Conservation (phyloP, 2,888 invertebrate genomes). For the Amorpha juglandis region DNA sequence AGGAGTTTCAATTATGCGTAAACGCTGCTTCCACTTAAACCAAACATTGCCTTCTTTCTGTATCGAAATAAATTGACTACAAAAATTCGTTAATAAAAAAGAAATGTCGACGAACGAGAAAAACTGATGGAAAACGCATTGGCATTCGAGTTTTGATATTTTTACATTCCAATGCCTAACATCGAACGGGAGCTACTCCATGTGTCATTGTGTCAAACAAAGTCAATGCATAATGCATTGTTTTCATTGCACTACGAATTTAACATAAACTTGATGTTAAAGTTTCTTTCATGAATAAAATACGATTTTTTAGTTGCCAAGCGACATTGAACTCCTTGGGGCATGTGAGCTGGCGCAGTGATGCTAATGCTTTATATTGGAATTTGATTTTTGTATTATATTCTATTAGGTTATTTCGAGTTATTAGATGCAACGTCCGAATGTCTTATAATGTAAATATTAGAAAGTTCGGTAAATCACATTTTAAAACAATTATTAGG, state of each 20-base stretch:
- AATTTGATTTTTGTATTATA: conserved; percentile 15
- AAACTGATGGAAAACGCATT: conserved; percentile 67
- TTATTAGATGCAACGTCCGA: background rate
- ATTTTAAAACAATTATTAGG: background rate
- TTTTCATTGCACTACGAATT: conserved; percentile 83
- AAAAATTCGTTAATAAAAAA: conserved; percentile 66
- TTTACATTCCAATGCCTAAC: conserved; percentile 69
- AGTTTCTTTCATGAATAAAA: conserved; percentile 80
- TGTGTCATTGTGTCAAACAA: conserved; percentile 79
- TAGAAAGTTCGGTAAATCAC: background rate
- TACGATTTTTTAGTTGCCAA: conserved; percentile 70
- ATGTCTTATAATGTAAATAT: background rate
- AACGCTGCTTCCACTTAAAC: conserved; percentile 74
- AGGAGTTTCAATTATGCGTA: conserved; percentile 78
- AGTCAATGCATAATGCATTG: conserved; percentile 79
- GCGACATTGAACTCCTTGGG: conserved; percentile 35
- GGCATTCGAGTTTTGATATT: conserved; percentile 63
- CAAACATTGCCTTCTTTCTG: conserved; percentile 62
- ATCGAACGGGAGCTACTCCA: conserved; percentile 74
- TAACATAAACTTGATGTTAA: conserved; percentile 82
- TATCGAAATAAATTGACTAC: conserved; percentile 63
- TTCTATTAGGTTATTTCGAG: conserved; percentile 21
- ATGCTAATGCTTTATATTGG: conserved; percentile 13
- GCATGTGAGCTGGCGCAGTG: background rate
- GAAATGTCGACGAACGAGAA: conserved; percentile 48